Percentiles rank a stretch among this genome's conserved stretches.
Conservation (phyloP, 1,140 invertebrate genomes). For the Nebria ingens region DNA sequence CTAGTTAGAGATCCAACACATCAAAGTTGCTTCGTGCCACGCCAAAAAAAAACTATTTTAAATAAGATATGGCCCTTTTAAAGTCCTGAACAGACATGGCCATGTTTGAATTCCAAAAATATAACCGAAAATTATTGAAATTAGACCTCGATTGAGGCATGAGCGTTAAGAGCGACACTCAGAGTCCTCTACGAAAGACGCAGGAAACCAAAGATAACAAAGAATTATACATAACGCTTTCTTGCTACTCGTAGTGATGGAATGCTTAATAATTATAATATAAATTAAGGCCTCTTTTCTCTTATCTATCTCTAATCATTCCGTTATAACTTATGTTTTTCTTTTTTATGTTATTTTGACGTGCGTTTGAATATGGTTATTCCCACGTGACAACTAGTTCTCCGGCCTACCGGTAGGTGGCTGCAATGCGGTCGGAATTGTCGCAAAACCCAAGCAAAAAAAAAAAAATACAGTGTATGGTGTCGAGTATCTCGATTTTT, state of each 20-base stretch:
- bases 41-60: too few relatives aligned
- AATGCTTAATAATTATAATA: too few relatives aligned
- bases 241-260: background rate
- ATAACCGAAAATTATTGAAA: too few relatives aligned
- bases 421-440: constrained; percentile 31
- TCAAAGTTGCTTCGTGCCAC: background rate
- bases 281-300: background rate
- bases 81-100: background rate
- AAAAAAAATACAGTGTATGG: background rate
- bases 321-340: background rate
- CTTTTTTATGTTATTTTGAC: background rate
- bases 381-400: constrained; percentile 10
- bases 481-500: background rate
- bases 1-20: background rate
- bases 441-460: too few relatives aligned
- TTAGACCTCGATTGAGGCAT: too few relatives aligned
- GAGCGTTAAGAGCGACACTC: too few relatives aligned
- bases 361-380: background rate
- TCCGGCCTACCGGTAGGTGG: constrained; percentile 23
- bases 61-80: background rate
- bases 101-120: too few relatives aligned
- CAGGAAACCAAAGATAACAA: background rate
- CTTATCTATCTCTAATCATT: background rate
- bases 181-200: too few relatives aligned
- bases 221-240: background rate